phyloP scores from a whole-genome alignment of 2,797 vertebrate species.

The Ctenosaura bakeri region DNA sequence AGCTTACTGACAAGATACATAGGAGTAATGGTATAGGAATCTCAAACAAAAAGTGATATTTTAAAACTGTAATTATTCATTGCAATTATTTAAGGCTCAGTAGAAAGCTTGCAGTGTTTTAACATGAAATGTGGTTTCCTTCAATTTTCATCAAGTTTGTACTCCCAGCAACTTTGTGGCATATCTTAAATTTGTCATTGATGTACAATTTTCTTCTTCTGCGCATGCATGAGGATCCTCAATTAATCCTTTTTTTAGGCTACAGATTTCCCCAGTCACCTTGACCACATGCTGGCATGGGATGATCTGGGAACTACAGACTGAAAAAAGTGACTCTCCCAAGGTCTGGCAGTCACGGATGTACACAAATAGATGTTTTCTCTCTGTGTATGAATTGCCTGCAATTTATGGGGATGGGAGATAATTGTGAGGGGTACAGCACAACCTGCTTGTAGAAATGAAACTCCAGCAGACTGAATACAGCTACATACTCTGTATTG shows the following conservation, averaged over 20 bases:
- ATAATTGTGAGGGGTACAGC: not conserved
- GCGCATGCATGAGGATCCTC: not conserved
- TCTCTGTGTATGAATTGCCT: not conserved
- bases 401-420: not conserved
- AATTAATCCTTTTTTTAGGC: not conserved
- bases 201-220: not conserved
- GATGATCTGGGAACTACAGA: not conserved
- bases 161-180: not conserved
- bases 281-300: not conserved
- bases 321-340: not conserved
- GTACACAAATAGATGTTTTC: not conserved
- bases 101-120: not conserved
- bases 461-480: slow-evolving; percentile 23
- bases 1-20: not conserved
- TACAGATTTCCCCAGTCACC: not conserved
- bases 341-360: not conserved
- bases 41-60: not conserved
- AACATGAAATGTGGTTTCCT: not conserved
- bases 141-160: not conserved
- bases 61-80: not conserved
- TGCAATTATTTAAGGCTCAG: not conserved
- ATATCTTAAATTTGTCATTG: not conserved
- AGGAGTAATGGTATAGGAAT: not conserved
- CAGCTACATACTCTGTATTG: not conserved
- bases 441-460: not conserved